phyloP scores from a whole-genome alignment of 2,797 vertebrate species.

The Tangara arthus region DNA sequence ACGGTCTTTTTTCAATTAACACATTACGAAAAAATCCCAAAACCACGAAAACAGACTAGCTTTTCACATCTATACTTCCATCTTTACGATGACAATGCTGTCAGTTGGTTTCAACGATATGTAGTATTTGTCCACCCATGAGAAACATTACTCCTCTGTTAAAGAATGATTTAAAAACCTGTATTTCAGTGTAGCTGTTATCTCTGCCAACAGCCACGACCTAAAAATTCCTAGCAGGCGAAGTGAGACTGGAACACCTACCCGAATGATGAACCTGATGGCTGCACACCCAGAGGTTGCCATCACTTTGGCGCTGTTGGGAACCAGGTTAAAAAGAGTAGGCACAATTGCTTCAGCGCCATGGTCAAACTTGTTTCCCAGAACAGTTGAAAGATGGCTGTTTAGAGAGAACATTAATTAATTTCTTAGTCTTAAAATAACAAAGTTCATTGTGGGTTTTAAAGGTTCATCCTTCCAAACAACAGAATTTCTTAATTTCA shows the following conservation, averaged over 20 bases:
- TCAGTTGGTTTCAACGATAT: background rate
- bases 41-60: background rate
- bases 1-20: background rate
- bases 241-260: constrained; percentile 57
- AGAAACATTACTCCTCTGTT: background rate
- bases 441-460: no score
- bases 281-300: constrained; percentile 91
- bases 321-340: constrained; percentile 95
- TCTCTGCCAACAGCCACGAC: background rate
- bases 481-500: no score
- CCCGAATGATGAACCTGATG: constrained; percentile 94
- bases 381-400: constrained; percentile 88
- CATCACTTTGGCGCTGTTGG: constrained; percentile 98
- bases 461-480: no score
- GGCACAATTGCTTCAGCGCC: constrained; percentile 96
- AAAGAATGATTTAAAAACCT: background rate
- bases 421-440: background rate
- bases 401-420: background rate
- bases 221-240: background rate
- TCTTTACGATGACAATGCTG: background rate
- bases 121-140: background rate
- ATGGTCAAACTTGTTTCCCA: constrained; percentile 97
- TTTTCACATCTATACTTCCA: background rate
- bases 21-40: background rate
- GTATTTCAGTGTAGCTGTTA: background rate